Percentiles rank a stretch among this genome's conserved stretches.
phyloP scores from a whole-genome alignment of 2,888 invertebrate genomes.

The Eupelmus urozonus region DNA sequence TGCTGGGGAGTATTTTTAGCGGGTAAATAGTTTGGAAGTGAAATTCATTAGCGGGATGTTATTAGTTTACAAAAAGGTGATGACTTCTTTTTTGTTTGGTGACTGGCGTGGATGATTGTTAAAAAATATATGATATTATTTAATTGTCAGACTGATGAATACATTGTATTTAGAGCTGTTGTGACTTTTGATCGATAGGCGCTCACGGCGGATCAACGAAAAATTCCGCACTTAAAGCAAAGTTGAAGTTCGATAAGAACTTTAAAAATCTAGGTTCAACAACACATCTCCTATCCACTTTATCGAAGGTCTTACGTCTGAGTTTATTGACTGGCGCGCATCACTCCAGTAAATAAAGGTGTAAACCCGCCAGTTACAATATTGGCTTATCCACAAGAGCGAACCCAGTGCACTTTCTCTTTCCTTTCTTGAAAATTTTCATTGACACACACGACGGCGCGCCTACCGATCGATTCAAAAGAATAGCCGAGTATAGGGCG shows the following conservation, averaged over 20 bases:
- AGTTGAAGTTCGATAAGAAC: constrained; percentile 29
- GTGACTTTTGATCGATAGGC: too few relatives aligned
- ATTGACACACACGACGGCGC: too few relatives aligned
- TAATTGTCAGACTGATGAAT: too few relatives aligned
- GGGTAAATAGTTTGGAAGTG: not conserved
- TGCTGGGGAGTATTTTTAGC: constrained; percentile 53
- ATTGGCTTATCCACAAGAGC: constrained; percentile 12
- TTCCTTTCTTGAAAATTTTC: not conserved
- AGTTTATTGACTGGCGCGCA: constrained; percentile 48
- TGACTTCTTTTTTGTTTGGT: too few relatives aligned
- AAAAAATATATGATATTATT: too few relatives aligned
- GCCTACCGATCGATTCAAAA: too few relatives aligned
- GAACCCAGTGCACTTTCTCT: not conserved
- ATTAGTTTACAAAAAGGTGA: not conserved
- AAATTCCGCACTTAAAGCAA: constrained; percentile 8
- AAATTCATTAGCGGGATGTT: constrained; percentile 9
- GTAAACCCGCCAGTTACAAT: constrained; percentile 11
- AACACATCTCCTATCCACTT: constrained; percentile 35
- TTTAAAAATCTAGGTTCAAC: constrained; percentile 46
- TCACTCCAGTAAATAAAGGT: constrained; percentile 40
- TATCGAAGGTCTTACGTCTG: constrained; percentile 25
- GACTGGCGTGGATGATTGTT: too few relatives aligned
- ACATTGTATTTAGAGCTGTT: too few relatives aligned
- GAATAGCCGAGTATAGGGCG: too few relatives aligned
- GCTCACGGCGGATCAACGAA: not conserved